phyloP scores from a whole-genome alignment of 2,797 vertebrate genomes.

The Sebastes oblongus region DNA sequence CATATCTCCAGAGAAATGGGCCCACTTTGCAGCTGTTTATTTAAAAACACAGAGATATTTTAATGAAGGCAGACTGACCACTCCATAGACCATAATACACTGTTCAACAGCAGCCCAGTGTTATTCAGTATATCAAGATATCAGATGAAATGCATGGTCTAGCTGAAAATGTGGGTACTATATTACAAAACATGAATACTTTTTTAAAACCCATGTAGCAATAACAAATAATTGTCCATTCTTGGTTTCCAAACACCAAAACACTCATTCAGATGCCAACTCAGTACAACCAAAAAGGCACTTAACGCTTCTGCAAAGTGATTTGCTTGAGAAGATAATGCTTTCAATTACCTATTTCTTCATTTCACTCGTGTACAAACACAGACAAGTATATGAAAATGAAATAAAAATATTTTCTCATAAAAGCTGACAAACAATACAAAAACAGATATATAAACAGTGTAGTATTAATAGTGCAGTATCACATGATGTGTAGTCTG shows the following conservation, averaged over 20 bases:
- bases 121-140: slow-evolving; percentile 10
- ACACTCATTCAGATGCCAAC: slow-evolving; percentile 29
- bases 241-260: slow-evolving; percentile 38
- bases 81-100: slow-evolving; percentile 25
- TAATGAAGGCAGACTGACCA: slow-evolving; percentile 28
- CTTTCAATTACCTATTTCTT: slow-evolving; percentile 47
- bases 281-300: slow-evolving; percentile 78
- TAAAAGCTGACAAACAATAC: slow-evolving; percentile 52
- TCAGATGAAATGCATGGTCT: slow-evolving; percentile 34
- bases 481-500: slow-evolving; percentile 48
- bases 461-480: slow-evolving; percentile 69
- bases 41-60: slow-evolving; percentile 10
- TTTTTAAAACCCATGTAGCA: slow-evolving; percentile 15
- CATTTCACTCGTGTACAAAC: slow-evolving; percentile 52
- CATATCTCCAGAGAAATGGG: slow-evolving; percentile 1
- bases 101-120: slow-evolving; percentile 26
- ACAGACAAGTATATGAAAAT: slow-evolving; percentile 46
- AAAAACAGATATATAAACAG: slow-evolving; percentile 62
- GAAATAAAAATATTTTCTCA: slow-evolving; percentile 53
- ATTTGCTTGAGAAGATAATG: slow-evolving; percentile 30
- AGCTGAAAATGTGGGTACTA: slow-evolving; percentile 20
- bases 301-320: slow-evolving; percentile 72
- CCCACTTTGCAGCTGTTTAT: slow-evolving; percentile 29
- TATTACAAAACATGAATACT: slow-evolving; percentile 31
- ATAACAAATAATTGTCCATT: slow-evolving; percentile 19